Percentiles rank a stretch among this genome's conserved stretches.
Evolutionary conservation across 2,797 vertebrate genomes (phyloP).

Genomic region (Oceanodroma leucorhoa): DNA sequence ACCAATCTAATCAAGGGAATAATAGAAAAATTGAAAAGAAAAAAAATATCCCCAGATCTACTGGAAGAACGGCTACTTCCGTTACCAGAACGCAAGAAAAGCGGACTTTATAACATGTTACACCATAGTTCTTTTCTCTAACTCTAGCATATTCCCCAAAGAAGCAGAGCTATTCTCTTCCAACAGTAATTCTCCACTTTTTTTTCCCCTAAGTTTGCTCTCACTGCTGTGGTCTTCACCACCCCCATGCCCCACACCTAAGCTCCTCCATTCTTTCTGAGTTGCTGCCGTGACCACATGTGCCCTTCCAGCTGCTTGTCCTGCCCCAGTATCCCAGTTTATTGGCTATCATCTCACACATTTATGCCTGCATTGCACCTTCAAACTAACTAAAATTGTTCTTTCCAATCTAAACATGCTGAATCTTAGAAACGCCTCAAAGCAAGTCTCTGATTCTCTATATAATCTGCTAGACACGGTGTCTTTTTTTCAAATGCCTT

Average conservation of each 20-base stretch:
- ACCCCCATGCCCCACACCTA: accelerated
- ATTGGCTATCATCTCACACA: background rate
- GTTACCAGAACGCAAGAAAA: background rate
- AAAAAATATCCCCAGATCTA: background rate
- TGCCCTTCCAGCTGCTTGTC: background rate
- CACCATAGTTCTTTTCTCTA: background rate
- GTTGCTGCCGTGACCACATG: background rate
- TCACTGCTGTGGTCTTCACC: background rate
- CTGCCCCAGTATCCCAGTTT: background rate
- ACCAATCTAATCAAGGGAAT: background rate
- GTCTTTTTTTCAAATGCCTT: background rate
- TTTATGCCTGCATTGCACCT: background rate
- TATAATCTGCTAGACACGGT: background rate
- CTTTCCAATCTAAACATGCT: background rate
- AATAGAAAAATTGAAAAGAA: background rate
- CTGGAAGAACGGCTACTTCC: background rate
- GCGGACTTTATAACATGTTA: background rate
- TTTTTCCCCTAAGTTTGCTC: accelerated
- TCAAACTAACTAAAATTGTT: background rate
- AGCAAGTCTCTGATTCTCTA: background rate
- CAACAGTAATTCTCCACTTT: background rate
- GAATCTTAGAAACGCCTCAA: background rate
- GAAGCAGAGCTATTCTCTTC: background rate
- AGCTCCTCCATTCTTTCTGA: background rate
- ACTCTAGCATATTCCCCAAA: background rate